phyloP scores from a whole-genome alignment of 2,797 vertebrate genomes.

The Oryzias sinensis region DNA sequence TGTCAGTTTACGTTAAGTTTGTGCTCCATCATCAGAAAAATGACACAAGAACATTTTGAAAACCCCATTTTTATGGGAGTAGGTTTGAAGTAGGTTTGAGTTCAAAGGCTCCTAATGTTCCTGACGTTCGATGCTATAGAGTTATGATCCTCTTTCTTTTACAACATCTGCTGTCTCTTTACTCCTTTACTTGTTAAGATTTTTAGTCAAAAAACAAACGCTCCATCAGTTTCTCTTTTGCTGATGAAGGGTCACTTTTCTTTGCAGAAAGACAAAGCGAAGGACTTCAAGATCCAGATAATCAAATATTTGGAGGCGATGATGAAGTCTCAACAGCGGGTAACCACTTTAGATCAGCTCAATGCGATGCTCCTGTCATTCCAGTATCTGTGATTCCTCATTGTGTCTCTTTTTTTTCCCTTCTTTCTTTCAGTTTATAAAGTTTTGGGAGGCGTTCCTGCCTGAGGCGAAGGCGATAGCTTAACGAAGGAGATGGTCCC shows the following conservation, averaged over 20 bases:
- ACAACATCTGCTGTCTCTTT: not conserved
- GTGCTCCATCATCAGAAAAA: no score
- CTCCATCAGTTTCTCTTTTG: not conserved
- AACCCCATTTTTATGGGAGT: no score
- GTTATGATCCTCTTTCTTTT: no score
- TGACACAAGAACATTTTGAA: no score
- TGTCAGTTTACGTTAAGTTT: no score
- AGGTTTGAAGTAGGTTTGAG: no score
- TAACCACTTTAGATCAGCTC: slow-evolving; percentile 55
- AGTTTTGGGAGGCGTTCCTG: slow-evolving; percentile 96
- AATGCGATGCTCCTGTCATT: not conserved
- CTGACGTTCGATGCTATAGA: no score
- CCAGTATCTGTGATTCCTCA: not conserved
- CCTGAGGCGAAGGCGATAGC: slow-evolving; percentile 97
- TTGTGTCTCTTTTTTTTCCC: not conserved
- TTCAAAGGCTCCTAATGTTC: no score
- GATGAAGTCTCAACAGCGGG: slow-evolving; percentile 91
- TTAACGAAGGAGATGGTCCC: slow-evolving; percentile 73
- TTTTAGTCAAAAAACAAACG: no score
- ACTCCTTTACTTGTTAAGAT: no score
- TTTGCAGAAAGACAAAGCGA: slow-evolving; percentile 91
- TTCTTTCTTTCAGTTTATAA: slow-evolving; percentile 83
- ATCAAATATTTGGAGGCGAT: slow-evolving; percentile 91
- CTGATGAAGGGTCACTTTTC: slow-evolving; percentile 16
- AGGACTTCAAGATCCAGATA: slow-evolving; percentile 92